These are phyloP conservation scores for Tyria jacobaeae DNA, from an alignment of 2,888 invertebrate genomes.

Conservation along the genomic window DNA sequence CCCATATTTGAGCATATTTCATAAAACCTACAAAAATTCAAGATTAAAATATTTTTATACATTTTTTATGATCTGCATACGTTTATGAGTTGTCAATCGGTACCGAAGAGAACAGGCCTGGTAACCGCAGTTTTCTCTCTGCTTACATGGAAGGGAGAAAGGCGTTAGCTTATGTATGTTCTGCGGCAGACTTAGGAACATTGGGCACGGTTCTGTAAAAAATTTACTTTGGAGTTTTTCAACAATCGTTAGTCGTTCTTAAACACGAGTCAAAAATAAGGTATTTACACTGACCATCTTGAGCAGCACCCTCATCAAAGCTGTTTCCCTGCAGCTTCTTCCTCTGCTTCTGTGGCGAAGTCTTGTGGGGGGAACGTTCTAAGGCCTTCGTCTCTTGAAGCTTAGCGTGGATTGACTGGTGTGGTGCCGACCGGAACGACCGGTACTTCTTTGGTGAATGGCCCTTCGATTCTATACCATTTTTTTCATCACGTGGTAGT, in stretches of 20 bases:
- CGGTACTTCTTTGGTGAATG: constrained; percentile 89
- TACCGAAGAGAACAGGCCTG: no score
- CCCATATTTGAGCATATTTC: not conserved
- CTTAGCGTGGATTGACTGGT: constrained; percentile 86
- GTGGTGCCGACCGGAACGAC: constrained; percentile 86
- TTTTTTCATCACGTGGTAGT: constrained; percentile 94
- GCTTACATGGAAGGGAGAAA: no score
- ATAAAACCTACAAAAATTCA: not conserved
- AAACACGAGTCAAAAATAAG: not conserved
- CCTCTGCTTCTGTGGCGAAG: constrained; percentile 87
- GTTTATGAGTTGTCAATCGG: no score
- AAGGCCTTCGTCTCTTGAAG: constrained; percentile 88
- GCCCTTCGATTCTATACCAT: constrained; percentile 93
- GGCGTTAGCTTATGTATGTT: no score
- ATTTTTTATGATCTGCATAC: no score
- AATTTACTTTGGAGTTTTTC: not conserved
- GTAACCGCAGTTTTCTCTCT: no score
- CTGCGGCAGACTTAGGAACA: not conserved
- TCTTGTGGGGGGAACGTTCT: constrained; percentile 87
- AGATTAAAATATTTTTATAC: no score
- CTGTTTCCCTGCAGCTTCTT: constrained; percentile 83
- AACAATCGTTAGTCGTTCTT: not conserved
- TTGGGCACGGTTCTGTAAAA: not conserved
- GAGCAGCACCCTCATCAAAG: constrained; percentile 81
- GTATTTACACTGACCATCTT: constrained; percentile 72